These are phyloP conservation scores for Coreoperca whiteheadi DNA, from an alignment of 2,113 vertebrate genomes.

Conservation along the genomic window DNA sequence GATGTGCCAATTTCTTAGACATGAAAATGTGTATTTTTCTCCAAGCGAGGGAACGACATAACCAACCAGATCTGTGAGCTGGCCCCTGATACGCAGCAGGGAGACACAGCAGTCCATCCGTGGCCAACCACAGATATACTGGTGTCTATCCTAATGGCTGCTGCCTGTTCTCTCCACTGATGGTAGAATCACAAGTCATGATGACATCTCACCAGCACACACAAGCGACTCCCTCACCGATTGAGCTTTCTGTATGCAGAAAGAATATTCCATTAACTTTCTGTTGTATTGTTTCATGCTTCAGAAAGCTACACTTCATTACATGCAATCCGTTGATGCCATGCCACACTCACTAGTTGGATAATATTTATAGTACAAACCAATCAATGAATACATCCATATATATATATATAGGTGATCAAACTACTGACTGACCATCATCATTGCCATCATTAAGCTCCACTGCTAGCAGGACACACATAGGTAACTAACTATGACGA, in stretches of 20 bases:
- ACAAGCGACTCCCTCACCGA: not conserved
- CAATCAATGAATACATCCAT: no score
- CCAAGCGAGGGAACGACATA: not conserved
- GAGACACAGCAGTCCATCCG: not conserved
- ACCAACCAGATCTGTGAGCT: not conserved
- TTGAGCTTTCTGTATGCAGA: not conserved
- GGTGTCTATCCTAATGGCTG: not conserved
- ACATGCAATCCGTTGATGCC: not conserved
- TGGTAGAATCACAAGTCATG: constrained; percentile 4
- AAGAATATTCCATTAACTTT: not conserved
- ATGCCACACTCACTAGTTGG: not conserved
- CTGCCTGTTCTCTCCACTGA: not conserved
- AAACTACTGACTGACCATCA: not conserved
- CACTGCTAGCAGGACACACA: not conserved
- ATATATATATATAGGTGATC: no score
- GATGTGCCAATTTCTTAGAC: not conserved
- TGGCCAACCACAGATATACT: not conserved
- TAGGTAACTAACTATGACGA: not conserved
- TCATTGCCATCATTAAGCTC: not conserved
- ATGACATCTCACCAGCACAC: constrained; percentile 13
- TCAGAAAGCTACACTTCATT: not conserved
- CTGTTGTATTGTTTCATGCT: not conserved
- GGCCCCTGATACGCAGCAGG: not conserved
- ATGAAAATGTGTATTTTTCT: not conserved
- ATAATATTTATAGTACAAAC: not conserved